Conservation (phyloP, 2,113 vertebrate genomes). For the Martes martes region DNA sequence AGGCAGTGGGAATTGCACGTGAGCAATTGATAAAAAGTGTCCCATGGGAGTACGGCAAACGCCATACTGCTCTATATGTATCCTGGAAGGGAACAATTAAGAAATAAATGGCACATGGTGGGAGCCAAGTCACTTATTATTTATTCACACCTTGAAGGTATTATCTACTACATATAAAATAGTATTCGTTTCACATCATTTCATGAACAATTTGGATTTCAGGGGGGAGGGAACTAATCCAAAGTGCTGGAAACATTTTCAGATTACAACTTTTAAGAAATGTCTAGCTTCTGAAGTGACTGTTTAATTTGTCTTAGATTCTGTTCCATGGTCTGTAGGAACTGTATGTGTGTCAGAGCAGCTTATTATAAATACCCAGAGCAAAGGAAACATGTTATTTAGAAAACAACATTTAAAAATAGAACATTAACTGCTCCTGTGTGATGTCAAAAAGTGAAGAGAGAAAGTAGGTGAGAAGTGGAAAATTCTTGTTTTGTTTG, state of each 20-base stretch:
- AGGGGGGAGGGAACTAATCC: background rate
- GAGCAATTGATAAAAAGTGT: background rate
- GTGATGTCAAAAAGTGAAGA: background rate
- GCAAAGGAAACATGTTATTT: background rate
- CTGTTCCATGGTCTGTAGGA: background rate
- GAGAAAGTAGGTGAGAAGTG: background rate
- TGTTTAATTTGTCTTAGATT: background rate
- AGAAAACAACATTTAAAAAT: background rate
- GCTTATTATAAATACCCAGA: background rate
- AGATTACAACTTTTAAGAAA: background rate
- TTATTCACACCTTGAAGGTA: background rate
- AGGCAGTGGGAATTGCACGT: background rate
- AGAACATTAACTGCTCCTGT: background rate
- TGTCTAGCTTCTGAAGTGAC: background rate
- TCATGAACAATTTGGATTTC: background rate
- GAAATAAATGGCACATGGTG: background rate
- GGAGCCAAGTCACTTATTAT: background rate
- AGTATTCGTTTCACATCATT: background rate
- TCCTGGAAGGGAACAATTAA: background rate
- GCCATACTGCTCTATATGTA: background rate
- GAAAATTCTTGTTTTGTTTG: background rate
- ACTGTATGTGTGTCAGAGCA: background rate
- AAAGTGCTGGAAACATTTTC: conserved; percentile 2
- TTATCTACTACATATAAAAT: background rate
- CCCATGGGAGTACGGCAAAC: background rate